A percentile compares a stretch with the other conserved stretches of the same genome.
These are phyloP conservation scores for Pseudochromis fuscus DNA, from an alignment of 2,797 vertebrate species.

Conservation along the genomic window DNA sequence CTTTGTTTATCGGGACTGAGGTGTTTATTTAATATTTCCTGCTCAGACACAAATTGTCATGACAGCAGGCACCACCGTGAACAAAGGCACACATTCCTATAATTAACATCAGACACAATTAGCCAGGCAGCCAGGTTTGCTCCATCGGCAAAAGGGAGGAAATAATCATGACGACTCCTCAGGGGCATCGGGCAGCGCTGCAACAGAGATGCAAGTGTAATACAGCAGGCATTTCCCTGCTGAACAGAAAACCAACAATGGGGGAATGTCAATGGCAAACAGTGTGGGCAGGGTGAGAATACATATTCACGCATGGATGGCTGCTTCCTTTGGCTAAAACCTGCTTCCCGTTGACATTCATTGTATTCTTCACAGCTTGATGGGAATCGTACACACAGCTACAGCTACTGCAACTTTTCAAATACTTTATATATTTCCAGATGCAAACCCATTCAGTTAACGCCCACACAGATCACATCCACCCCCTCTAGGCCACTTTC, in stretches of 20 bases:
- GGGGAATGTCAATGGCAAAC: conserved; percentile 48
- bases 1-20: conserved; percentile 59
- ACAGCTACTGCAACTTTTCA: background rate
- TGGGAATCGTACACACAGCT: conserved; percentile 1
- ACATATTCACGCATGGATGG: conserved; percentile 55
- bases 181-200: conserved; percentile 62
- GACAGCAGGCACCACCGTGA: conserved; percentile 66
- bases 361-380: conserved; percentile 45
- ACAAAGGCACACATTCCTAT: conserved; percentile 74
- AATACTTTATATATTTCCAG: no score
- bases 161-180: conserved; percentile 71
- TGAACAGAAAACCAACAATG: conserved; percentile 66
- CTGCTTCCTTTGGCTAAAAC: conserved; percentile 67
- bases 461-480: background rate
- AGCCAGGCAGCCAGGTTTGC: conserved; percentile 59
- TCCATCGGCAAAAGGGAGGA: conserved; percentile 63
- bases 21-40: conserved; percentile 76
- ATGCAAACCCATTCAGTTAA: background rate
- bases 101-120: conserved; percentile 78
- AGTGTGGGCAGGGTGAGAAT: conserved; percentile 62
- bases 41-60: conserved; percentile 70
- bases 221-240: conserved; percentile 70
- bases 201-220: conserved; percentile 58
- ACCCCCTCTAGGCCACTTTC: conserved; percentile 10
- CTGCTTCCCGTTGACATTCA: conserved; percentile 49